Conservation (phyloP, 2,888 invertebrate genomes). For the Pandemis cinnamomeana region DNA sequence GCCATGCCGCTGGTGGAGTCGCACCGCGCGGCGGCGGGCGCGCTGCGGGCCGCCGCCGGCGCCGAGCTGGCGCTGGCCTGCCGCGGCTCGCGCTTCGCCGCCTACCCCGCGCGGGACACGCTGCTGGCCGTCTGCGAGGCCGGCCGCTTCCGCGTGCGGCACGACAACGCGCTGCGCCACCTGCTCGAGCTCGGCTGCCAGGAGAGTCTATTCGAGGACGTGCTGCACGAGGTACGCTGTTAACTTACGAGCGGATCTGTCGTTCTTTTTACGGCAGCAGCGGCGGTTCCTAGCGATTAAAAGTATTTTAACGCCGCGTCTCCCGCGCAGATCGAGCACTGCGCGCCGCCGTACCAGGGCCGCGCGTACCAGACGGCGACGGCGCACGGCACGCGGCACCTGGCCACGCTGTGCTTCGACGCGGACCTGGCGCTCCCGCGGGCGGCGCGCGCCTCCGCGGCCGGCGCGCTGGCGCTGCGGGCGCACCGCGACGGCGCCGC, state of each 20-base stretch:
- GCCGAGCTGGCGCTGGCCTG: constrained; percentile 67
- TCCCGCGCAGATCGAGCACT: constrained; percentile 62
- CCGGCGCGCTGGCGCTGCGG: constrained; percentile 50
- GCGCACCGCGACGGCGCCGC: constrained; percentile 60
- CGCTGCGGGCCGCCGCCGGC: constrained; percentile 56
- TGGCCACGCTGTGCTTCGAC: constrained; percentile 74
- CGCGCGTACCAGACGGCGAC: constrained; percentile 68
- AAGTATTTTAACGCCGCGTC: neutral
- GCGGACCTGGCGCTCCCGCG: constrained; percentile 61
- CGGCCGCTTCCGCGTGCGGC: constrained; percentile 61
- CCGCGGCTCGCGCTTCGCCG: constrained; percentile 66
- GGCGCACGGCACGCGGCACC: constrained; percentile 55
- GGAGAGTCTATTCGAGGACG: constrained; percentile 75
- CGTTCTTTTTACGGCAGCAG: too few species aligned
- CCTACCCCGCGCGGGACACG: constrained; percentile 60
- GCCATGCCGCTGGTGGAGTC: constrained; percentile 76
- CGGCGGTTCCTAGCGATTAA: too few species aligned
- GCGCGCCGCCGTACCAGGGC: constrained; percentile 68
- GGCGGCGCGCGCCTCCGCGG: constrained; percentile 53
- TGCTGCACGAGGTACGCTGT: constrained; percentile 64
- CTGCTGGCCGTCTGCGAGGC: constrained; percentile 62
- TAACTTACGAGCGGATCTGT: too few species aligned
- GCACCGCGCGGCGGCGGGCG: constrained; percentile 58
- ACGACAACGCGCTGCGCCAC: constrained; percentile 57
- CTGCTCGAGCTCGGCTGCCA: constrained; percentile 78